These are phyloP conservation scores for Drosophila barbarae DNA, from an alignment of 2,888 invertebrate genomes.

Conservation along the genomic window DNA sequence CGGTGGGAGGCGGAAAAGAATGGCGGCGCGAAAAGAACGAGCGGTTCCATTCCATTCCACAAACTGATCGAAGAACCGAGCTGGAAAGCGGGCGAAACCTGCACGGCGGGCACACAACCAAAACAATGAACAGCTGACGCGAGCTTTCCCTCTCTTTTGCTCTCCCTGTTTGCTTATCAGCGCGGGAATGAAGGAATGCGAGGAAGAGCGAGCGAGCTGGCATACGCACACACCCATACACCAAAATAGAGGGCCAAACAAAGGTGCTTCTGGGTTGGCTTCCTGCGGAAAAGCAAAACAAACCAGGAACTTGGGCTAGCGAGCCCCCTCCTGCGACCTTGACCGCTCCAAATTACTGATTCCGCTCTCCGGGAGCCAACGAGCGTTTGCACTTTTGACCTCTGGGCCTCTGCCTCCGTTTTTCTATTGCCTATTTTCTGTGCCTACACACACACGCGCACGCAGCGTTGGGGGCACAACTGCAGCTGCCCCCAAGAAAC, in stretches of 20 bases:
- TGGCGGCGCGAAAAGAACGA: constrained; percentile 22
- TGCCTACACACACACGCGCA: not conserved
- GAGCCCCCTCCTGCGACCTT: constrained; percentile 31
- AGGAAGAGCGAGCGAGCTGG: constrained; percentile 18
- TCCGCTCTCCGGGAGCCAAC: constrained; percentile 10
- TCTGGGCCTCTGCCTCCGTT: constrained; percentile 46
- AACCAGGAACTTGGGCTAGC: not conserved
- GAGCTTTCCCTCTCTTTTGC: constrained; percentile 23
- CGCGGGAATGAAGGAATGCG: constrained; percentile 47
- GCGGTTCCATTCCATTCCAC: constrained; percentile 70
- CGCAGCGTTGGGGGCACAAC: constrained; percentile 13
- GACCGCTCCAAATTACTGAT: not conserved
- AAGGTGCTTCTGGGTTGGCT: not conserved
- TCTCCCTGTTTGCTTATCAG: constrained; percentile 53
- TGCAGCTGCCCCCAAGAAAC: constrained; percentile 15
- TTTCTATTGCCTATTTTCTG: constrained; percentile 15
- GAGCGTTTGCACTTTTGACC: constrained; percentile 61
- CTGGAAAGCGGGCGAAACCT: constrained; percentile 49
- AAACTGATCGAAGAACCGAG: constrained; percentile 63
- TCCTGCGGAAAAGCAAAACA: constrained; percentile 2
- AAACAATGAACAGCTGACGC: constrained; percentile 68
- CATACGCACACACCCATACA: constrained; percentile 2
- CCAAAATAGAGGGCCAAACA: constrained; percentile 1
- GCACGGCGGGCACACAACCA: constrained; percentile 58
- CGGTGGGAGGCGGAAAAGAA: constrained; percentile 5